A percentile compares a stretch with the other conserved stretches of the same genome.
Conservation (phyloP, 2,113 vertebrate genomes). For the Agapornis roseicollis region DNA sequence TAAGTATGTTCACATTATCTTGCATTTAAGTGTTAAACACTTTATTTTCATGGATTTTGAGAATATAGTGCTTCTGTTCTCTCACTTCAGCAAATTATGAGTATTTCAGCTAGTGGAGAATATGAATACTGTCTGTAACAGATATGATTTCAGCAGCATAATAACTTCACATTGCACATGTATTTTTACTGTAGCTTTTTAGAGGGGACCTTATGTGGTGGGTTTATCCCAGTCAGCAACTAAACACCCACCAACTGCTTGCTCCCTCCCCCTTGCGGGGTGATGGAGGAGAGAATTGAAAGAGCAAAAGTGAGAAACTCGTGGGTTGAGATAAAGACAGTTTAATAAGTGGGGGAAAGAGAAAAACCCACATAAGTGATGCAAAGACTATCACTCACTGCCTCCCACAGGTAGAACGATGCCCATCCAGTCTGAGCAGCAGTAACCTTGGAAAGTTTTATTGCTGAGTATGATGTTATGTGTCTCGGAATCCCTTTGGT, state of each 20-base stretch:
- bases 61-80: neutral
- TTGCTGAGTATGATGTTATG: neutral
- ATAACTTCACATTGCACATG: neutral
- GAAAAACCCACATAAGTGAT: neutral
- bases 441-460: neutral
- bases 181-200: neutral
- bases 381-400: neutral
- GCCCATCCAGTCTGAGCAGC: neutral
- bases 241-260: accelerated
- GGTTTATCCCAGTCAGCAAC: neutral
- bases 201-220: neutral
- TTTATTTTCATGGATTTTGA: neutral
- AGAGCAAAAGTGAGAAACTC: neutral
- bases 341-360: neutral
- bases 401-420: neutral
- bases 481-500: neutral
- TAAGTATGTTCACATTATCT: neutral
- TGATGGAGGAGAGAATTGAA: neutral
- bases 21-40: neutral
- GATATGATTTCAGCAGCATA: neutral
- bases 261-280: neutral
- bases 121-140: neutral
- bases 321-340: neutral
- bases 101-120: neutral
- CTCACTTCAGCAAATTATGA: neutral